Conservation (phyloP, 2,113 vertebrate species). For the Halichoerus grypus region DNA sequence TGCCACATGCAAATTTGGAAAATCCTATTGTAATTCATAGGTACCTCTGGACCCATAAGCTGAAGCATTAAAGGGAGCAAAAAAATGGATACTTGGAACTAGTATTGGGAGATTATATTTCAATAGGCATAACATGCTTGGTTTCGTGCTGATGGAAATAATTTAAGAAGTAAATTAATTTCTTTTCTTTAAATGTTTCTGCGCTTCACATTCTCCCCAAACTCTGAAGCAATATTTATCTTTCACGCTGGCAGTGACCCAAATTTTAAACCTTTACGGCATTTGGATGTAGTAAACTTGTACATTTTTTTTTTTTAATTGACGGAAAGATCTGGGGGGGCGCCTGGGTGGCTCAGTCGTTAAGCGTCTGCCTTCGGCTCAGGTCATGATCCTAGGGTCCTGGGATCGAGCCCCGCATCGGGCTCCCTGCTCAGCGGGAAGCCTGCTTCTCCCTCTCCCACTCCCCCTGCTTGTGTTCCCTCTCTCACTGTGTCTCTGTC, state of each 20-base stretch:
- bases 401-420: too few relatives aligned
- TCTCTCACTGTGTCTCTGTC: too few relatives aligned
- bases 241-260: neutral
- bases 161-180: constrained; percentile 46
- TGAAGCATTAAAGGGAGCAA: neutral
- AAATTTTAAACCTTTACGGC: constrained; percentile 10
- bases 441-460: too few relatives aligned
- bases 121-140: neutral
- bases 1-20: neutral
- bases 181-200: constrained; percentile 44
- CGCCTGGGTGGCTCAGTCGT: too few relatives aligned
- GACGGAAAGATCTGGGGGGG: neutral
- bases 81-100: neutral
- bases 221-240: neutral
- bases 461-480: too few relatives aligned
- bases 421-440: too few relatives aligned
- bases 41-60: neutral
- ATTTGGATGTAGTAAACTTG: neutral
- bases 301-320: neutral
- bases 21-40: neutral
- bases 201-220: neutral
- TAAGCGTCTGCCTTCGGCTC: too few relatives aligned
- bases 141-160: neutral
- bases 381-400: too few relatives aligned
- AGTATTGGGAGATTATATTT: neutral